Base-by-base conservation (phyloP, 2,113 vertebrate genomes). In the Camelus bactrianus region DNA sequence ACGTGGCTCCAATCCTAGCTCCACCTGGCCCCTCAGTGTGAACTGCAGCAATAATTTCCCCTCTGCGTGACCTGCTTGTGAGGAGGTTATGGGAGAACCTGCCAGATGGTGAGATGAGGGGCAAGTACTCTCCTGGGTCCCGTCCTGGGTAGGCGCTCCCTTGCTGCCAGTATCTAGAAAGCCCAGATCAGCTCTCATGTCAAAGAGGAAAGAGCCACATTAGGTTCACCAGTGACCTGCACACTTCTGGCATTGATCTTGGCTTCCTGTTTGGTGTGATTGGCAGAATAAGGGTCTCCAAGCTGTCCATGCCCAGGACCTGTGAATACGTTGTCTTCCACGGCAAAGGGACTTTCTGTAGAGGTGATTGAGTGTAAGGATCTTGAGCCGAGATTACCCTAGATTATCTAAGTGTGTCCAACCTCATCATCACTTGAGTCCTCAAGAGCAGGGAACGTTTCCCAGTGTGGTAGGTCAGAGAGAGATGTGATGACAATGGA, bases 181-280 rank as follows among this genome's bases (percentile, higher is more conserved):
- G 46, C 14, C 48, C 56, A 65, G 7, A 32, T 12, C 35, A 54
- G 42, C 12, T 24, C 56, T 75, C 56, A 52, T 12, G 2, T 16
- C 32, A 64, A 62, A 76, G 22, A 48, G 52, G 22, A 64, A 52
- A 16, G 24, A 35, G 9, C 14, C 14, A 13, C 2, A 4, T 38
- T 32, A 30, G 58, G 28, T 12, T 64, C 24, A 17, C 58, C 48
- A 67, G 17, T 42, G 65, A 72, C 32, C 14, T 26, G 3, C 3
- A 38, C 0, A 1, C 54, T 50, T 11, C 52, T 13, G 0, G 17
- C 2, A 17, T 1, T 30, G 22, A 73, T 11, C 3, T 5, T 50
- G 38, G 10, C 54, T 60, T 28, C 54, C 6, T 72, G 32, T 58
- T 35, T 56, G 17, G 17, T 32, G 35, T 8, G 2, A 69, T 0